Conservation (phyloP, 2,797 vertebrate species). For the Spheniscus humboldti region DNA sequence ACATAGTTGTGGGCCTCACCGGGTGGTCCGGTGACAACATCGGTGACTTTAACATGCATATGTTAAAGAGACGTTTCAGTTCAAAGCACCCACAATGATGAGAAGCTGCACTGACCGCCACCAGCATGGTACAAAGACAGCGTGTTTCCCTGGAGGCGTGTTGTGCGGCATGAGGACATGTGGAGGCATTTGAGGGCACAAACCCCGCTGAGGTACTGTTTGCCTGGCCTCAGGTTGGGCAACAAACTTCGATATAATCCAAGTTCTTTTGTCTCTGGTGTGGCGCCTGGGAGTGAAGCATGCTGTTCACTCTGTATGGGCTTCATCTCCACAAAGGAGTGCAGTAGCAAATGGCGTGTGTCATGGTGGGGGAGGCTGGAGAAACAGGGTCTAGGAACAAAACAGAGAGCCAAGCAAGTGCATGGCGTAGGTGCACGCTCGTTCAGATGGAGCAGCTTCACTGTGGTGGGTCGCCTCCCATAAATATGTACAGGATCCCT, state of each 20-base stretch:
- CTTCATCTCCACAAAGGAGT: neutral
- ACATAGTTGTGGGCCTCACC: neutral
- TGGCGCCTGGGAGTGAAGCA: neutral
- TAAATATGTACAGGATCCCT: neutral
- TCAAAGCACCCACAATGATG: neutral
- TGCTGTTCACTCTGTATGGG: fast-evolving
- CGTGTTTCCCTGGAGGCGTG: neutral
- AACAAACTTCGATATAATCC: neutral
- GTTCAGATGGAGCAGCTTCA: neutral
- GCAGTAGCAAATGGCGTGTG: fast-evolving
- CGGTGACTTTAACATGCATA: fast-evolving
- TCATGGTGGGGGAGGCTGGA: neutral
- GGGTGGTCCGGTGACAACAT: fast-evolving
- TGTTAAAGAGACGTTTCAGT: fast-evolving
- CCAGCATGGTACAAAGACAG: neutral
- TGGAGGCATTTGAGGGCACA: neutral
- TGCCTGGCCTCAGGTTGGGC: neutral
- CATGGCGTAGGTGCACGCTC: fast-evolving
- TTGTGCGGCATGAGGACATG: neutral
- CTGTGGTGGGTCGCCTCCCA: neutral
- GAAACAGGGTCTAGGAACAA: neutral
- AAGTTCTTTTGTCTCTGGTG: neutral
- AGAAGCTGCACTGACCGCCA: neutral
- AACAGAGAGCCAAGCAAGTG: neutral
- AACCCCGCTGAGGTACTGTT: neutral